Base-by-base conservation (phyloP, 2,797 vertebrate genomes). In the Tympanoctomys barrerae region DNA sequence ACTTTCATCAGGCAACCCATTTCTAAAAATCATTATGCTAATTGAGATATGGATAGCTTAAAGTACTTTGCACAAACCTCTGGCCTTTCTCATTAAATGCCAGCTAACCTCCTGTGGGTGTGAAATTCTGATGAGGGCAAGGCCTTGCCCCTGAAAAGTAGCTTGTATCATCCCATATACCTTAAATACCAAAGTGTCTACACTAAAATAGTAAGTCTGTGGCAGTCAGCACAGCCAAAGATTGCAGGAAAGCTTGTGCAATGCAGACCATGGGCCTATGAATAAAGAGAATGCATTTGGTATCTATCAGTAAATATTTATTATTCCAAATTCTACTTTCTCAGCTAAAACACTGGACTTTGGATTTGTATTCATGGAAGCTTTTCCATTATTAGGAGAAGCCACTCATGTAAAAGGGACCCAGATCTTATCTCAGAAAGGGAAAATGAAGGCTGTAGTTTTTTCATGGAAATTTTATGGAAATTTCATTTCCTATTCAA, bases 21-120 rank as follows among this genome's bases (percentile, higher is more conserved):
- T 96, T 91, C 90, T 80, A 77, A 85, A 19, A 61, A 61, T 92
- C 78, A 94, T 96, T 90, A 88, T 89, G 94, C 86, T 95, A 92
- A 97, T 77, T 79, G 92, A 91, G 68, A 89, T 87, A 90, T 28
- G 22, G 59, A 90, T 62, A 75, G 71, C 90, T 95, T 91, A 83
- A 87, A 94, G 46, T 80, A 52, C 88, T 92, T 91, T 18, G 12
- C 62, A 54, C 24, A 61, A 78, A 97, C 79, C 57, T 73, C 73
- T 96, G 91, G 75, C 91, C 66, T 71, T 90, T 87, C 86, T 89
- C 87, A 87, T 91, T 94, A 96, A 94, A 57, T 70, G 39, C 49
- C 28, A 59, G 33, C 94, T 92, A 86, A 94, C 79, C 86, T 77
- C 82, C 71, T 33, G 13, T 77, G 73, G 42, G 49, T 82, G 13